Percentiles rank a stretch among this genome's conserved stretches.
phyloP scores from a whole-genome alignment of 2,888 invertebrate species.

The Erebia palarica region DNA sequence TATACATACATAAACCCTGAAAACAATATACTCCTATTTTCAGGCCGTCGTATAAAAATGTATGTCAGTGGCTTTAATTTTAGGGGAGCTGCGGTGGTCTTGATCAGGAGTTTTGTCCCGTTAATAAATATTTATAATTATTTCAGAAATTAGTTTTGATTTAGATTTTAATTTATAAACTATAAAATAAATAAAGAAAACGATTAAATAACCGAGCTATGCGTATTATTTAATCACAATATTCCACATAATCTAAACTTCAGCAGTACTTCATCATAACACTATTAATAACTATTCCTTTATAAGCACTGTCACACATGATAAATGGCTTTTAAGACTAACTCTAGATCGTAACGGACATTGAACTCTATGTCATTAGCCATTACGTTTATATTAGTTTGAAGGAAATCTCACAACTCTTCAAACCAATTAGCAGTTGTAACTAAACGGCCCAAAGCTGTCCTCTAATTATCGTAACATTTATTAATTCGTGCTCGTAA shows the following conservation, averaged over 20 bases:
- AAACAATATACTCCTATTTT: too few species aligned
- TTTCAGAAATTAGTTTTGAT: too few species aligned
- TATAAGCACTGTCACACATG: constrained; percentile 22
- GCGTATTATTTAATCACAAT: too few species aligned
- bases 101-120: too few species aligned
- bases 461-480: constrained; percentile 47
- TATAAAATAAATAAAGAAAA: too few species aligned
- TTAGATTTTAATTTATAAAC: too few species aligned
- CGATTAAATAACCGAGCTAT: too few species aligned
- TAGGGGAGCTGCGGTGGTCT: too few species aligned
- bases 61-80: too few species aligned
- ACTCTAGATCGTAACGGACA: neutral
- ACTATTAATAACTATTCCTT: constrained; percentile 29
- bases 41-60: too few species aligned
- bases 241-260: neutral
- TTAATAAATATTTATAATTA: too few species aligned
- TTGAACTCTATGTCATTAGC: neutral
- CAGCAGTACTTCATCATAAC: constrained; percentile 13
- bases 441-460: constrained; percentile 40
- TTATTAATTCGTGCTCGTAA: constrained; percentile 49
- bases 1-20: too few species aligned
- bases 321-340: constrained; percentile 17
- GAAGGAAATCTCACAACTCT: constrained; percentile 12
- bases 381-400: neutral
- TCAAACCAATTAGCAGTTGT: constrained; percentile 31